Evolutionary conservation across 2,113 vertebrate species (phyloP).

Genomic region (Orycteropus afer): DNA sequence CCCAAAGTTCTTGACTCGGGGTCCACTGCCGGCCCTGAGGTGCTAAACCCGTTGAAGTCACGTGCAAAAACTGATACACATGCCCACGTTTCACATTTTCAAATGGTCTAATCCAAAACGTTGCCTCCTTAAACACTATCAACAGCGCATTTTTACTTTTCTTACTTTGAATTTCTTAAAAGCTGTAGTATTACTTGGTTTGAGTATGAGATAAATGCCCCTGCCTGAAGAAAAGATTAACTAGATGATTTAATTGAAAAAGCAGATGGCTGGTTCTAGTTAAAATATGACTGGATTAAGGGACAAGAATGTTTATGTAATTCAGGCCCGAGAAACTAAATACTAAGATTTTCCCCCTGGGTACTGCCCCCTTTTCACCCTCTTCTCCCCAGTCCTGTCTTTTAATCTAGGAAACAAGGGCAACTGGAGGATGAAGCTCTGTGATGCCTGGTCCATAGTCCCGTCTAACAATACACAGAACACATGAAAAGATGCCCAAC

Average conservation of each 20-base stretch:
- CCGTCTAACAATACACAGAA: background rate
- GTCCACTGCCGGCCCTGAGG: background rate
- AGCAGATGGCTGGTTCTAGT: slow-evolving; percentile 15
- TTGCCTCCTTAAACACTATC: background rate
- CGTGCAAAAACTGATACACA: background rate
- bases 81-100: background rate
- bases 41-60: background rate
- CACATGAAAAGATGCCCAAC: background rate
- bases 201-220: background rate
- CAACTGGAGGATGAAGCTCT: background rate
- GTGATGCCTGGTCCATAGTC: background rate
- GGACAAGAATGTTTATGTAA: background rate
- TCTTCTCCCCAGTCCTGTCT: too few relatives aligned
- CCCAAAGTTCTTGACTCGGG: background rate
- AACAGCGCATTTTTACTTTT: background rate
- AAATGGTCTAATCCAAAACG: background rate
- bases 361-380: background rate
- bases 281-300: background rate
- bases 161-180: background rate
- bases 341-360: rapidly evolving
- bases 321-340: background rate
- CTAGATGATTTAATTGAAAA: background rate
- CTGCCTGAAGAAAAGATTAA: background rate
- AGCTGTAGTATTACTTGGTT: background rate
- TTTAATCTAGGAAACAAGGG: too few relatives aligned